phyloP scores from a whole-genome alignment of 2,888 invertebrate species.

The Eutolmus rufibarbis region DNA sequence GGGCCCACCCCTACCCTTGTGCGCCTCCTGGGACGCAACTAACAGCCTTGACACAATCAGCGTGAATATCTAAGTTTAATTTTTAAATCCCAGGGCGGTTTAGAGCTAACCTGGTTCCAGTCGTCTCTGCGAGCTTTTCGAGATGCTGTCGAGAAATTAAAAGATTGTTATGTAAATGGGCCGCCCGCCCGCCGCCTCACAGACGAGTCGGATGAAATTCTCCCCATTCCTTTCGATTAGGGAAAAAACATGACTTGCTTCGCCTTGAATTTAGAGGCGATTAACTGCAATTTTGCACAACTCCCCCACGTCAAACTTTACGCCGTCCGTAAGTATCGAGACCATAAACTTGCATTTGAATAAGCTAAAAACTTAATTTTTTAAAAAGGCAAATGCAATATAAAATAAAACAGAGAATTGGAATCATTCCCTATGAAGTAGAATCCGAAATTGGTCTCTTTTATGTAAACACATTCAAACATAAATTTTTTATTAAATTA shows the following conservation, averaged over 20 bases:
- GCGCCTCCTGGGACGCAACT: background rate
- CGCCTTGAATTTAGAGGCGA: background rate
- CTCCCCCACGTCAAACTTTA: background rate
- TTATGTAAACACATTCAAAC: too few species aligned
- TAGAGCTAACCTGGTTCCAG: constrained; percentile 13
- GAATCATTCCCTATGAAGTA: background rate
- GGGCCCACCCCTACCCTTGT: background rate
- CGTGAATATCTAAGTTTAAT: constrained; percentile 28
- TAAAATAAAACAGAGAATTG: background rate
- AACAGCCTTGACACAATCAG: constrained; percentile 33
- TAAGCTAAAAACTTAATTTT: background rate
- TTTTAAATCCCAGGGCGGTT: constrained; percentile 18
- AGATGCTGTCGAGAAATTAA: background rate
- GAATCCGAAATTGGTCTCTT: too few species aligned
- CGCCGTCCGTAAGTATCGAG: background rate
- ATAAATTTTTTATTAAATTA: background rate
- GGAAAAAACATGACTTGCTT: background rate
- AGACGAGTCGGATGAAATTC: background rate
- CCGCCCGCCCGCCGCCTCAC: background rate
- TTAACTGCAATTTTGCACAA: background rate
- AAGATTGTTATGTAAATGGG: constrained; percentile 26
- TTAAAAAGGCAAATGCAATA: background rate
- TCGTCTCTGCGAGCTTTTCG: background rate
- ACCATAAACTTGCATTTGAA: background rate
- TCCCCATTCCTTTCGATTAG: background rate